Conservation (phyloP, 2,113 vertebrate species). For the Polyodon spathula region DNA sequence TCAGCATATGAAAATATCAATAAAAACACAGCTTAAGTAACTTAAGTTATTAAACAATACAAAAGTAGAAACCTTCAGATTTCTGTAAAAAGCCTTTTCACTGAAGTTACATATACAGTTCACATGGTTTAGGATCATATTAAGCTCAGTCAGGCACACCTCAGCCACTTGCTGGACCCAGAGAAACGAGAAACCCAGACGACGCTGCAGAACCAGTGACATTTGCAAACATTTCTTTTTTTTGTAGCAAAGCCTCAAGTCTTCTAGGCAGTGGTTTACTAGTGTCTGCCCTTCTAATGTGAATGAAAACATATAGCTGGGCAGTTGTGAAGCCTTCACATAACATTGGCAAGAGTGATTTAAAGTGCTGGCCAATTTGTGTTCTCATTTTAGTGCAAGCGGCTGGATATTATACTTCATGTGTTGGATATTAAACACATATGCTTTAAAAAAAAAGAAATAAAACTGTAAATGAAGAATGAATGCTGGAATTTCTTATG, state of each 20-base stretch:
- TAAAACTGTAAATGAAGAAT: constrained; percentile 14
- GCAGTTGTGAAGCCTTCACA: constrained; percentile 44
- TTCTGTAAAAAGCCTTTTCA: constrained; percentile 31
- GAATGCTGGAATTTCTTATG: constrained; percentile 7
- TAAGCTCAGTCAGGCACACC: constrained; percentile 26
- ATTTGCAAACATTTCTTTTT: constrained; percentile 12
- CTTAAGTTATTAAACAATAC: constrained; percentile 87
- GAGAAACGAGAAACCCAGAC: constrained; percentile 15
- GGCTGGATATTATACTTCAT: constrained; percentile 24
- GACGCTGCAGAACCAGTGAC: constrained; percentile 13
- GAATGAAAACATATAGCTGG: constrained; percentile 30
- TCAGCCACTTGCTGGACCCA: constrained; percentile 36
- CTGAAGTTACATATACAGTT: constrained; percentile 52
- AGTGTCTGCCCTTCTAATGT: constrained; percentile 43
- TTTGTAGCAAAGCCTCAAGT: constrained; percentile 50
- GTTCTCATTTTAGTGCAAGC: constrained; percentile 20
- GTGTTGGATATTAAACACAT: constrained; percentile 36
- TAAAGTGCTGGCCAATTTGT: constrained; percentile 58
- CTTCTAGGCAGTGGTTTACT: constrained; percentile 61
- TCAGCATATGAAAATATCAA: constrained; percentile 93
- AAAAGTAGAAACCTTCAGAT: constrained; percentile 70
- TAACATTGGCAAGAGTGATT: constrained; percentile 37
- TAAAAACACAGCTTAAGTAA: constrained; percentile 90
- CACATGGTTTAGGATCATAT: constrained; percentile 19
- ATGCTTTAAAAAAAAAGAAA: constrained; percentile 31